Evolutionary conservation across 2,888 invertebrate species (phyloP), one percentile per base, ranked within the genome.

Genomic region (Mythimna lalbum): DNA sequence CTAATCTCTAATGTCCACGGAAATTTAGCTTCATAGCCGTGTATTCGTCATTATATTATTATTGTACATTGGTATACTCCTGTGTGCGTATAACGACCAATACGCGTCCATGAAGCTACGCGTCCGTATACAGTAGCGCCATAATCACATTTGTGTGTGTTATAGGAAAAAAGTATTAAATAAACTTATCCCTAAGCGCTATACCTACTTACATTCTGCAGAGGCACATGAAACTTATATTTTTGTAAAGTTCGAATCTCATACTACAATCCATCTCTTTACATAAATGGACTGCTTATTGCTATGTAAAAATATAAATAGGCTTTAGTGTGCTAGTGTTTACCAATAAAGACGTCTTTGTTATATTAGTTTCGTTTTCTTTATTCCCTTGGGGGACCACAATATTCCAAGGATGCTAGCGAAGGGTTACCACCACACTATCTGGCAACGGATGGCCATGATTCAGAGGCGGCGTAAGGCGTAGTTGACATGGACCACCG

Each of bases 321-420:
- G 65, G 60, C 43, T 66, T 69, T 72, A 67, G 63, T 59, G 43
- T 67, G 50, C 61, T 70, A 74, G 56, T 65, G 60, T 73, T 70
- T 57, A 70, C 56, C 36, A 80, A 78, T 80, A 80, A 80, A 80
- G 59, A 59, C 62, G 73, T 67, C 23, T 74, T 80, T 81, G 68
- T 74, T 81, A 81, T 52, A 21, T 50, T 19, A 12, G 17, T 69
- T 64, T 43, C 0, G 1, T 56, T 0, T 31, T 27, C 36, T 27
- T 43, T n/a, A 2, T 43, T 69, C 9, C 12, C 14, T 59, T 50
- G 14, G 4, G 27, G 27, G 27, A 27, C 27, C 27, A 27, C 27
- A 27, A 27, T n/a, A n/a, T 27, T 27, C 3, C 3, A 1, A 27
- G 1, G 27, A 27, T 27, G 27, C 27, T 27, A 4, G 2, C 27